Percentiles rank a stretch among this genome's conserved stretches.
Evolutionary conservation across 2,797 vertebrate species (phyloP).

Genomic region (Acanthis flammea): DNA sequence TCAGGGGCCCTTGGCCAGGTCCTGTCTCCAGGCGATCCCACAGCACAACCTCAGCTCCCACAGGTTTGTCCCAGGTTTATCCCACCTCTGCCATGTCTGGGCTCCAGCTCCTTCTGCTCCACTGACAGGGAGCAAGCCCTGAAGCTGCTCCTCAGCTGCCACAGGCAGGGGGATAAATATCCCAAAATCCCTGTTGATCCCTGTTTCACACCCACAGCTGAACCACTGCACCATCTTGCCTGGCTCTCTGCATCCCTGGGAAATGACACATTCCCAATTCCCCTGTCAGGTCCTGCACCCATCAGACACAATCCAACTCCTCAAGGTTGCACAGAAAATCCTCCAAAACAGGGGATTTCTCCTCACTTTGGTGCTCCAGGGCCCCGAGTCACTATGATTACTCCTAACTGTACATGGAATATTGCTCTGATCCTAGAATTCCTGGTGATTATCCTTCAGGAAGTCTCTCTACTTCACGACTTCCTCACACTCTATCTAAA

Average conservation of each 20-base stretch:
- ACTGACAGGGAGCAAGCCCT: background rate
- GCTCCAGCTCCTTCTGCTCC: background rate
- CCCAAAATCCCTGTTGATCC: background rate
- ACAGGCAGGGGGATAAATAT: background rate
- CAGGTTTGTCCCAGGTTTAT: background rate
- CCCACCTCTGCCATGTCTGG: fast-evolving
- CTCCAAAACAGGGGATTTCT: background rate
- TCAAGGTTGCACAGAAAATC: background rate
- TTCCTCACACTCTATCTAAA: background rate
- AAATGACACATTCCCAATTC: fast-evolving
- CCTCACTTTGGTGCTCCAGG: background rate
- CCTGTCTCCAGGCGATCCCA: fast-evolving
- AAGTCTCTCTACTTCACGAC: background rate
- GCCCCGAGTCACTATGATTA: background rate
- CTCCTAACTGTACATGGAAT: background rate
- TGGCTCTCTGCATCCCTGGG: background rate
- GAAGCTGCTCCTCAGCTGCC: background rate
- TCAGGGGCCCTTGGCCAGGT: background rate
- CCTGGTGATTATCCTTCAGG: background rate
- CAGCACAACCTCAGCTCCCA: background rate
- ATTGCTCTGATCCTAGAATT: background rate
- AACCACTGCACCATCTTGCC: background rate
- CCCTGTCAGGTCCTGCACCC: background rate
- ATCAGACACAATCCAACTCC: fast-evolving
- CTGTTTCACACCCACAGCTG: background rate